Conservation (phyloP, 2,888 invertebrate genomes). For the Itoplectis maculator region DNA sequence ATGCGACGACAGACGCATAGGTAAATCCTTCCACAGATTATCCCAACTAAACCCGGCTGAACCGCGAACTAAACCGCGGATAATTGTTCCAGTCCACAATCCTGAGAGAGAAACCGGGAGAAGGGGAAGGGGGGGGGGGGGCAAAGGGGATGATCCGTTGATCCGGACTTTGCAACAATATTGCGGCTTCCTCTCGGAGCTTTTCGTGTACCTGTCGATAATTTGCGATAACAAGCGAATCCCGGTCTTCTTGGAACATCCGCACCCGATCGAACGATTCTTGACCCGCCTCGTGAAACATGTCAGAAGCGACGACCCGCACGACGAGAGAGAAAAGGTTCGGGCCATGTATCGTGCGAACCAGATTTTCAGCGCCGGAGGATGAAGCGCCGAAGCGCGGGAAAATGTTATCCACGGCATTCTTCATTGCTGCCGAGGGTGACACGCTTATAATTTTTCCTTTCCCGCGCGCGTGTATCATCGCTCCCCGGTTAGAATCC, state of each 20-base stretch:
- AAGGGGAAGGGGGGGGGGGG: not conserved
- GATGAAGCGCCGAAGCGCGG: not conserved
- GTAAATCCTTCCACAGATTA: slow-evolving; percentile 40
- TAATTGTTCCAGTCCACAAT: slow-evolving; percentile 54
- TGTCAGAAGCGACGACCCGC: not conserved
- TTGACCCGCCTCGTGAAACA: not conserved
- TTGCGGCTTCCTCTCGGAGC: not conserved
- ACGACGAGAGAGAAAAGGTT: not conserved
- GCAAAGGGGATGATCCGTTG: slow-evolving; percentile 30
- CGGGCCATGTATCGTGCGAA: not conserved
- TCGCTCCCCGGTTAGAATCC: slow-evolving; percentile 39
- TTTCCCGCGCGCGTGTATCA: slow-evolving; percentile 27
- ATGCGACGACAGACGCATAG: slow-evolving; percentile 24
- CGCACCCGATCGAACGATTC: not conserved
- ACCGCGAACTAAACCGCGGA: slow-evolving; percentile 32
- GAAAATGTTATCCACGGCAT: not conserved
- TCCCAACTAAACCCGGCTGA: slow-evolving; percentile 39
- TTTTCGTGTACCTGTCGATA: slow-evolving; percentile 3
- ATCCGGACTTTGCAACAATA: slow-evolving; percentile 36
- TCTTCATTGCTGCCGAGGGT: not conserved
- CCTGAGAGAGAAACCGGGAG: not conserved
- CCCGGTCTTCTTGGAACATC: not conserved
- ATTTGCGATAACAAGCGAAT: not conserved
- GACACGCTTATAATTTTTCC: slow-evolving; percentile 7
- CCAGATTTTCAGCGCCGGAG: not conserved